Percentiles rank a stretch among this genome's conserved stretches.
Conservation (phyloP, 2,797 vertebrate species). For the Dipus sagitta region DNA sequence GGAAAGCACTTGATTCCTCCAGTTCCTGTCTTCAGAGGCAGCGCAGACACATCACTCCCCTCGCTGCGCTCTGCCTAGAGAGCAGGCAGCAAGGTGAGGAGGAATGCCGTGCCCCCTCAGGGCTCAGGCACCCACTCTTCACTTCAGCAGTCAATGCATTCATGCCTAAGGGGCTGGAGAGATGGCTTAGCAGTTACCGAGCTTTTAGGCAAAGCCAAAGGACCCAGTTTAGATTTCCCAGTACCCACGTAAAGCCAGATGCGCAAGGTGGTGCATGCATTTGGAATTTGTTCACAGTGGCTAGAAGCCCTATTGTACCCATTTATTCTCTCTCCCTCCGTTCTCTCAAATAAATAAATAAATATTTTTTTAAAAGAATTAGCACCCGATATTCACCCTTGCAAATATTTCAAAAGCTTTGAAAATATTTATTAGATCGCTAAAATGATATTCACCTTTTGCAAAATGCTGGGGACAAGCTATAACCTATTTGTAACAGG, state of each 20-base stretch:
- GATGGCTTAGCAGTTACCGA: too few relatives aligned
- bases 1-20: too few relatives aligned
- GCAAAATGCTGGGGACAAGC: background rate
- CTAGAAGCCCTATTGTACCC: too few relatives aligned
- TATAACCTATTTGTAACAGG: background rate
- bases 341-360: too few relatives aligned
- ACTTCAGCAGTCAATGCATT: background rate
- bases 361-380: background rate
- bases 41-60: rapidly evolving
- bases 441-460: conserved; percentile 9
- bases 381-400: background rate
- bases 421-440: background rate
- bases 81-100: background rate
- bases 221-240: too few relatives aligned
- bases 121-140: background rate
- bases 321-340: too few relatives aligned
- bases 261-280: too few relatives aligned
- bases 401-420: background rate
- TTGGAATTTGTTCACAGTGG: too few relatives aligned
- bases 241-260: too few relatives aligned
- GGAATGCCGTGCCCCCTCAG: background rate
- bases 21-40: background rate
- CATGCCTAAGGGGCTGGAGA: too few relatives aligned
- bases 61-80: too few relatives aligned
- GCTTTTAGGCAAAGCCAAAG: too few relatives aligned